Percentiles rank a stretch among this genome's conserved stretches.
Evolutionary conservation across 2,888 invertebrate species (phyloP).

Genomic region (Amblyjoppa proteus): DNA sequence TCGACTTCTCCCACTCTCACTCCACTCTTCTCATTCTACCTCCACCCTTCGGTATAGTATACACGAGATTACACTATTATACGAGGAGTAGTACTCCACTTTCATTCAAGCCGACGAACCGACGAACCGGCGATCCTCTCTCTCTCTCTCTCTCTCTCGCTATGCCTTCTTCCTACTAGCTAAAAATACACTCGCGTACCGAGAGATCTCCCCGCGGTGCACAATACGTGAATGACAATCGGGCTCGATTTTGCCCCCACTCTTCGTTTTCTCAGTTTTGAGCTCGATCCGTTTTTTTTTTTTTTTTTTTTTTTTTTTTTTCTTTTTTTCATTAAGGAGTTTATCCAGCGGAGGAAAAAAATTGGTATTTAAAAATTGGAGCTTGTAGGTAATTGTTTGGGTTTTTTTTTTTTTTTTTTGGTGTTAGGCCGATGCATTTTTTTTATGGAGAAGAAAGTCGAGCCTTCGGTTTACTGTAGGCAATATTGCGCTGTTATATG

Average conservation of each 20-base stretch:
- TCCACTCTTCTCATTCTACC: conserved; percentile 68
- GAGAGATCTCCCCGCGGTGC: conserved; percentile 21
- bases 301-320: too few relatives aligned
- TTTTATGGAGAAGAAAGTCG: too few relatives aligned
- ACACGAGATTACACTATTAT: conserved; percentile 67
- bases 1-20: conserved; percentile 70
- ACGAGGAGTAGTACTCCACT: conserved; percentile 79
- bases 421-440: too few relatives aligned
- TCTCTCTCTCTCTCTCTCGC: conserved; percentile 45
- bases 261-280: background rate
- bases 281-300: too few relatives aligned
- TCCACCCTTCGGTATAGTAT: conserved; percentile 57
- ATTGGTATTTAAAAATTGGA: too few relatives aligned
- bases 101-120: conserved; percentile 83
- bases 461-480: too few relatives aligned
- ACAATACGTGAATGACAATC: conserved; percentile 44
- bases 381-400: too few relatives aligned
- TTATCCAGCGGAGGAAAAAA: too few relatives aligned
- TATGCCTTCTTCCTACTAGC: conserved; percentile 36
- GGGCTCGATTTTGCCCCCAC: background rate
- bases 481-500: too few relatives aligned
- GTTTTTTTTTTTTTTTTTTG: too few relatives aligned
- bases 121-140: conserved; percentile 60
- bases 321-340: too few relatives aligned
- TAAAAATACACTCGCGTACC: conserved; percentile 49